Base-by-base conservation (phyloP, 64 coral and sea anemone genomes). In the Pocillopora verrucosa region DNA sequence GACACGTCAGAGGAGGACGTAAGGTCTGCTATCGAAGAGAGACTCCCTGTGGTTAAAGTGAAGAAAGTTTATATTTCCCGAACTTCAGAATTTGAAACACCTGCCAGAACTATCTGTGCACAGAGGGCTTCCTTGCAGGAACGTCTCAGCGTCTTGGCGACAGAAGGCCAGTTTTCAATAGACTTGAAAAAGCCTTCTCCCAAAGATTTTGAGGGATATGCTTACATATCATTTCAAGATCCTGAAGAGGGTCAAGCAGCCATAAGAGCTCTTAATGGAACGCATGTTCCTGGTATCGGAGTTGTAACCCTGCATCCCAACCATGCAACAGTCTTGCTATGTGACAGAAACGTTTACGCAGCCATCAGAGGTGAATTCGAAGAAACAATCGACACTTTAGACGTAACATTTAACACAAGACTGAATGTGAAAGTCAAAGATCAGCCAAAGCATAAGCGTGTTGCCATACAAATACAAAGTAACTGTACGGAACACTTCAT, bases 401-500 rank as follows among this genome's bases (percentile, higher is more conserved):
- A 64, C 13, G 1, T 19, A 51, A 10, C 3, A 1, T 92, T 76
- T 56, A 45, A 26, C 16, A 25, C 15, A 11, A 45, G 0, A 14
- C 2, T 92, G 16, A 19, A 17, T 34, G 35, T 92, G 0, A 80
- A 87, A 17, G 63, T 65, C 73, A 78, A 61, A 87, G 24, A 69
- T 7, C 67, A 75, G 30, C 30, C 30, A 30, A 30, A 30, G 30
- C 30, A 30, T 30, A 30, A 30, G 22, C 75, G 64, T 16, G 73
- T 92, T 41, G 41, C 12, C 17, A 56, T 92, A 13, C 65, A 76
- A 87, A 51, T 92, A 10, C 72, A 57, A 16, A 80, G 78, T 15
- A 34, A 78, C 15, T 87, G 83, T 62, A 58, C 77, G 38, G 84
- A 86, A 14, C 90, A 92, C 75, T 87, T 87, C 19, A n/a, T 87